These are phyloP conservation scores for Achlya flavicornis DNA, from an alignment of 2,888 invertebrate species.

Conservation along the genomic window DNA sequence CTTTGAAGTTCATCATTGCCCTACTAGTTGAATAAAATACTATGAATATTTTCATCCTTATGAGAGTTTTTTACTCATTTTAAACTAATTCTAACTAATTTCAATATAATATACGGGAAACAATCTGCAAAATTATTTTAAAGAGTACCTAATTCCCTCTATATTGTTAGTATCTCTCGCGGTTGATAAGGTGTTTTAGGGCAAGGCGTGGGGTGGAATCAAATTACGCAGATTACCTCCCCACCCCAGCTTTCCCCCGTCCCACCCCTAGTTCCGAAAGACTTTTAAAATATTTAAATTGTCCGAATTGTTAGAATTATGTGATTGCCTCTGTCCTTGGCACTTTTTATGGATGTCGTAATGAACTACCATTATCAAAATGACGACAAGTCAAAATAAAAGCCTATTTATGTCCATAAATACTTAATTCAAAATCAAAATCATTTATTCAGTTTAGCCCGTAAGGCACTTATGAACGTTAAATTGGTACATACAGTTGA, in stretches of 20 bases:
- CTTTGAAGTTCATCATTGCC: no score
- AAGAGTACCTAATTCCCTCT: neutral
- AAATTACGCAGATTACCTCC: neutral
- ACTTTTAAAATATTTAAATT: neutral
- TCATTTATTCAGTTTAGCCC: no score
- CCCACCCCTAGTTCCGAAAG: neutral
- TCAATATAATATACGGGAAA: no score
- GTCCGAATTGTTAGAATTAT: neutral
- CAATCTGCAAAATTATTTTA: neutral
- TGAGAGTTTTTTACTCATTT: no score
- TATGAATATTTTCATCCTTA: no score
- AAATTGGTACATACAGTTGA: no score
- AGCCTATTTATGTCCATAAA: neutral
- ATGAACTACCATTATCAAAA: neutral
- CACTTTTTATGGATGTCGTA: neutral
- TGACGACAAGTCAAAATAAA: neutral
- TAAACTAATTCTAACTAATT: no score
- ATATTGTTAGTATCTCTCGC: neutral
- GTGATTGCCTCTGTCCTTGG: neutral
- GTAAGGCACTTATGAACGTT: no score
- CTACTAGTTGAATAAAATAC: no score
- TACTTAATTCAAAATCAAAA: no score
- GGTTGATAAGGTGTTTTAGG: neutral
- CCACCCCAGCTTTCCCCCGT: neutral
- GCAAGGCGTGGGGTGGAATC: neutral